These are phyloP conservation scores for Poeciliopsis prolifica DNA, from an alignment of 2,113 vertebrate species.

Conservation along the genomic window DNA sequence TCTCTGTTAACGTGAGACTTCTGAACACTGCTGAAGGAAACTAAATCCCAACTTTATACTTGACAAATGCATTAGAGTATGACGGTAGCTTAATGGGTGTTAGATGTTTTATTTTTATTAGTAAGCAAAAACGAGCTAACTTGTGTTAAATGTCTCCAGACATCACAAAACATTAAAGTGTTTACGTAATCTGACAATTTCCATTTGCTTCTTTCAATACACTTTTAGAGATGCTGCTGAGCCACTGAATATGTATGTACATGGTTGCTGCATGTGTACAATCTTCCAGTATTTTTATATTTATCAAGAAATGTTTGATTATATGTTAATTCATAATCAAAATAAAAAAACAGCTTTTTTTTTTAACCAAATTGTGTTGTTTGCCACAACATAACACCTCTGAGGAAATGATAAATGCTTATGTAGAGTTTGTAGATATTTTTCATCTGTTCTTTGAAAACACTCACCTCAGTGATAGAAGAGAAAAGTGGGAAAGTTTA, in stretches of 20 bases:
- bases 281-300: conserved; percentile 3
- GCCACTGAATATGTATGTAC: not conserved
- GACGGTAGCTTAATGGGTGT: conserved; percentile 34
- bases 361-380: conserved; percentile 56
- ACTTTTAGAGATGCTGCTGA: conserved; percentile 8
- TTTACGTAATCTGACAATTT: conserved; percentile 47
- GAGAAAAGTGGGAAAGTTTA: too few relatives aligned
- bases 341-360: not conserved
- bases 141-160: conserved; percentile 57
- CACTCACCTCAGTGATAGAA: too few relatives aligned
- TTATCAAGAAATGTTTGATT: too few relatives aligned
- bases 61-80: conserved; percentile 50
- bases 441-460: not conserved
- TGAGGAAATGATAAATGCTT: not conserved
- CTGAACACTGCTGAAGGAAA: conserved; percentile 25
- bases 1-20: conserved; percentile 20
- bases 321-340: not conserved
- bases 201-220: conserved; percentile 48
- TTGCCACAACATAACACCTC: conserved; percentile 45
- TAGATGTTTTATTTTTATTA: conserved; percentile 40
- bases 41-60: conserved; percentile 59
- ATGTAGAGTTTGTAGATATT: not conserved
- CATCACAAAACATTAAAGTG: conserved; percentile 53
- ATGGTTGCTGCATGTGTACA: not conserved
- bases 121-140: conserved; percentile 23